Conservation (phyloP, 2,113 vertebrate genomes). For the Ascaphus truei region DNA sequence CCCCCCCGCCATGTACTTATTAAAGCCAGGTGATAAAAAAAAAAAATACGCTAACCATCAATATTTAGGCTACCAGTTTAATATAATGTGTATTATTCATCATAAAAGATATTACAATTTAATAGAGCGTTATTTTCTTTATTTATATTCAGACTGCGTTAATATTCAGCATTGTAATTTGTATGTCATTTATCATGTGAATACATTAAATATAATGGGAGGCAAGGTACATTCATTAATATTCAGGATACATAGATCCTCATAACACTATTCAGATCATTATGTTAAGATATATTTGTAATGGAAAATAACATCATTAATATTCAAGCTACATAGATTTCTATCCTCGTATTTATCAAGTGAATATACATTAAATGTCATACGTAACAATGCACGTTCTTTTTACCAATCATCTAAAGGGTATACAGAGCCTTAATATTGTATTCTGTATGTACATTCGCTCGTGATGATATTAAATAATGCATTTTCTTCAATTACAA, state of each 20-base stretch:
- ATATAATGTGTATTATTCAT: too few relatives aligned
- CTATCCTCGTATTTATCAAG: not conserved
- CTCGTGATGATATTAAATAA: constrained; percentile 14
- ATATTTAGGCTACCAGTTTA: too few relatives aligned
- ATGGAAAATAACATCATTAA: constrained; percentile 5
- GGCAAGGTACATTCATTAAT: not conserved
- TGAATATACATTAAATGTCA: constrained; percentile 9
- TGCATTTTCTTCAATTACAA: not conserved
- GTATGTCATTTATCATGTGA: not conserved
- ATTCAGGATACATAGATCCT: not conserved
- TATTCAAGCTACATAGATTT: not conserved
- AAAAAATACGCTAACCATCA: too few relatives aligned
- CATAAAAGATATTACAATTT: too few relatives aligned
- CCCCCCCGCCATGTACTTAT: too few relatives aligned
- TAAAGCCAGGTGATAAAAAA: not conserved
- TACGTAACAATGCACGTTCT: not conserved
- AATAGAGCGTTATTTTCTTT: not conserved
- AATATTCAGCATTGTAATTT: not conserved
- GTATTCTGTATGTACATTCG: constrained; percentile 4
- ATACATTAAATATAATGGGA: not conserved
- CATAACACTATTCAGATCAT: not conserved
- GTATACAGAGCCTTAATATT: too few relatives aligned
- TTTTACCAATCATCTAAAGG: not conserved
- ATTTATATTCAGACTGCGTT: constrained; percentile 5
- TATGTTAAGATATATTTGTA: not conserved